A percentile compares a stretch with the other conserved stretches of the same genome.
Evolutionary conservation across 2,797 vertebrate genomes (phyloP).

Genomic region (Notolepis coatsorum): DNA sequence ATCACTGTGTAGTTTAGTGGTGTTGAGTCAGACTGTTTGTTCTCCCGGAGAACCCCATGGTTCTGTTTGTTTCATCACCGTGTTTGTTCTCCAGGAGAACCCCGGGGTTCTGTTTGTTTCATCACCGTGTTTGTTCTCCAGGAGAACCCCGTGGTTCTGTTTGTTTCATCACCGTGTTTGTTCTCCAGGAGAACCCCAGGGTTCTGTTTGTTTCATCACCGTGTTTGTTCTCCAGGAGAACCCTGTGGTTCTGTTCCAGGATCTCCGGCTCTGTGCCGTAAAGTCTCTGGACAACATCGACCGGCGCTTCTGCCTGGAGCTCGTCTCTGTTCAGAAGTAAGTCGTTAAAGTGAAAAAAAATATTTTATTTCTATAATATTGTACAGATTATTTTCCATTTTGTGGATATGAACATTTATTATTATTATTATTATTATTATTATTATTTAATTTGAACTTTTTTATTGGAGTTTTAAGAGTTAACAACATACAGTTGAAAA

Average conservation of each 20-base stretch:
- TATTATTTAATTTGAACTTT: too few relatives aligned
- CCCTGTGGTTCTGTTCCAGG: slow-evolving; percentile 72
- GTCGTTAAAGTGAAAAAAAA: background rate
- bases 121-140: background rate
- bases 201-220: background rate
- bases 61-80: too few relatives aligned
- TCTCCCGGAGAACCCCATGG: too few relatives aligned
- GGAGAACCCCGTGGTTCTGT: background rate
- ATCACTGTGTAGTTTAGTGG: too few relatives aligned
- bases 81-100: too few relatives aligned
- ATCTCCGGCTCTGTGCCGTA: slow-evolving; percentile 81
- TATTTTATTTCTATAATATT: background rate
- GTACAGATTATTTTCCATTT: background rate
- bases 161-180: background rate
- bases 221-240: slow-evolving; percentile 61
- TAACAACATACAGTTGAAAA: too few relatives aligned
- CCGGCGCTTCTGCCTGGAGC: slow-evolving; percentile 80
- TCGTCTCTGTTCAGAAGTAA: slow-evolving; percentile 82
- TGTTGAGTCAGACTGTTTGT: too few relatives aligned
- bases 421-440: too few relatives aligned
- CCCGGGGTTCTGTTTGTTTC: too few relatives aligned
- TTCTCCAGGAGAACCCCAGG: background rate
- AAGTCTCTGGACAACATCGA: slow-evolving; percentile 74
- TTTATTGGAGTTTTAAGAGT: too few relatives aligned
- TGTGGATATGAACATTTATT: too few relatives aligned